Evolutionary conservation across 1,140 invertebrate genomes (phyloP).

Genomic region (Semibalanus balanoides): DNA sequence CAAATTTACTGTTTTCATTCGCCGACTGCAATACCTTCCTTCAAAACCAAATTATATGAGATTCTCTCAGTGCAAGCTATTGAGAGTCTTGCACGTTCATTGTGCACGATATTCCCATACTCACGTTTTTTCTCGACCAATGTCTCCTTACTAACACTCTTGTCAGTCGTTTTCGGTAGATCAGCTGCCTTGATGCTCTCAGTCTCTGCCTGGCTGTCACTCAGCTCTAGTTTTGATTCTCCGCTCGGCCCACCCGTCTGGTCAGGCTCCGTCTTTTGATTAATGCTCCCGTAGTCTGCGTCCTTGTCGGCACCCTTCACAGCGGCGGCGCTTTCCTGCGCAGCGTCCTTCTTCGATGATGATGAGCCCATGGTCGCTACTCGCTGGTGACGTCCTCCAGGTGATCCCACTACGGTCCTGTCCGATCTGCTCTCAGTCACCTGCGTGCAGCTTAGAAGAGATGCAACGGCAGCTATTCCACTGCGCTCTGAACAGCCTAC

Average conservation of each 20-base stretch:
- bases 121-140: neutral
- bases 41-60: too few relatives aligned
- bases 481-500: too few relatives aligned
- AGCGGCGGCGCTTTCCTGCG: neutral
- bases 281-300: neutral
- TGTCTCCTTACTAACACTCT: neutral
- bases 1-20: too few relatives aligned
- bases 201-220: neutral
- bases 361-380: neutral
- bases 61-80: too few relatives aligned
- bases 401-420: too few relatives aligned
- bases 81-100: too few relatives aligned
- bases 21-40: too few relatives aligned
- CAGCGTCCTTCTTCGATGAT: neutral
- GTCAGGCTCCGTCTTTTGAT: neutral
- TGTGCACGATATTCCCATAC: too few relatives aligned
- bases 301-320: neutral
- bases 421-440: too few relatives aligned
- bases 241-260: neutral
- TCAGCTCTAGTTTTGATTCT: neutral
- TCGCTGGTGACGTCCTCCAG: too few relatives aligned
- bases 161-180: neutral
- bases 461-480: too few relatives aligned
- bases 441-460: too few relatives aligned
- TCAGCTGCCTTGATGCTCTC: neutral